Evolutionary conservation across 2,113 vertebrate genomes (phyloP), one percentile per base, ranked within the genome.

Genomic region (Callocephalon fimbriatum): DNA sequence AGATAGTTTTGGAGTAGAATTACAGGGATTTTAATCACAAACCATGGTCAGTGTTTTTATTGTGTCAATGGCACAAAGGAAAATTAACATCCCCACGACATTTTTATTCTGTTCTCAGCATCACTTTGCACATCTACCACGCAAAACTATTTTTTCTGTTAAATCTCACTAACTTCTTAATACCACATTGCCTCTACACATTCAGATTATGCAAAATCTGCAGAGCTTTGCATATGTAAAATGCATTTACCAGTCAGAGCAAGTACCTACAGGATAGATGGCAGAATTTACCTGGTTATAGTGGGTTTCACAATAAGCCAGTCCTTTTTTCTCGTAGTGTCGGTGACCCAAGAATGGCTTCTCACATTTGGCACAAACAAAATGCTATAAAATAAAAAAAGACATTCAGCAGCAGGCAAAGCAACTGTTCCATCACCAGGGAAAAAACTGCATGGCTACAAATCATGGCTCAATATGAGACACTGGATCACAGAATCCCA

Each of bases 331-430:
- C 95, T 98, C 98, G 18, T 98, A 98, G 80, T 98, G 98, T 13
- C 98, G 97, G 50, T 98, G 98, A 7, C 98, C 98, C 95, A 98
- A 88, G 92, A 98, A 98, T 1, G 98, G 98, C 74, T 98, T 98
- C 97, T 98, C 98, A 84, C 98, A 98, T 93, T 98, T 98, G 94
- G 98, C 98, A 47, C 98, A 98, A 94, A 98, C 98, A 50, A 98
- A 98, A 94, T 98, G 98, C 98, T 98, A 86, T 37, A 58, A 81
- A 88, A 86, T 9, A 35, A 61, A 42, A 61, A 29, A 47, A 35
- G 25, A 45, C 13, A 37, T 40, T 81, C 35, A 23, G 31, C 44
- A 8, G 50, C n/a, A 91, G 22, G 23, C n/a, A 68, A 61, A 82
- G 25, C 0, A 1, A 62, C 21, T 77, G 53, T 70, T 45, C 32